Conservation (phyloP, 2,888 invertebrate genomes). For the Eilema caniola region DNA sequence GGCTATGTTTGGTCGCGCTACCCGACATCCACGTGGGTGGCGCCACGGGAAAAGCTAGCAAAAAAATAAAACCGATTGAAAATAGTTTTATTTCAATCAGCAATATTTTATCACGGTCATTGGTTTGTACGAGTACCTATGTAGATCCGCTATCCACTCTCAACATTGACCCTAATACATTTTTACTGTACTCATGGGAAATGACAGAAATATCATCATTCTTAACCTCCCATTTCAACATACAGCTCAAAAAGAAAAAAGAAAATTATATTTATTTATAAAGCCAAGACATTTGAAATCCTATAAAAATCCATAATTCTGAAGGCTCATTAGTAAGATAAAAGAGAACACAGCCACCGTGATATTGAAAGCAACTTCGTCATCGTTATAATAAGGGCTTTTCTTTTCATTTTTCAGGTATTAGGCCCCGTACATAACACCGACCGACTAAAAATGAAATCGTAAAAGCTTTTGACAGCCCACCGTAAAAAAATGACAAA, state of each 20-base stretch:
- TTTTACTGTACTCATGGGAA: slow-evolving; percentile 22
- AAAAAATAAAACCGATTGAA: too few relatives aligned
- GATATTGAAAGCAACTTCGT: slow-evolving; percentile 50
- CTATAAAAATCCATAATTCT: slow-evolving; percentile 29
- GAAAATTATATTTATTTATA: slow-evolving; percentile 22
- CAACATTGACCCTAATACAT: slow-evolving; percentile 7
- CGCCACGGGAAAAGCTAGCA: too few relatives aligned
- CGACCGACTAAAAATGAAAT: slow-evolving; percentile 68
- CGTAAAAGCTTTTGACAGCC: slow-evolving; percentile 80
- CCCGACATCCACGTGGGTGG: too few relatives aligned
- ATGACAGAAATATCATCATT: slow-evolving; percentile 5
- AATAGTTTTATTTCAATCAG: background rate
- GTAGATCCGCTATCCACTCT: slow-evolving; percentile 10
- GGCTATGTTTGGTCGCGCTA: too few relatives aligned
- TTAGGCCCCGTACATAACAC: slow-evolving; percentile 53
- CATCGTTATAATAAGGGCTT: slow-evolving; percentile 47
- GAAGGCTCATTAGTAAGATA: slow-evolving; percentile 48
- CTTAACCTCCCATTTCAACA: slow-evolving; percentile 8
- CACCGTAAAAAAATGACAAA: slow-evolving; percentile 81
- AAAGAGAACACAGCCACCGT: slow-evolving; percentile 42
- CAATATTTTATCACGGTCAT: slow-evolving; percentile 12
- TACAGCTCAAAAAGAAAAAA: slow-evolving; percentile 16
- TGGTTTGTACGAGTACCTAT: slow-evolving; percentile 16
- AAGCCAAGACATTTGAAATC: slow-evolving; percentile 14
- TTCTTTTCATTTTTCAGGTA: slow-evolving; percentile 56